Conservation (phyloP, 92 coral and sea anemone genomes). For the Siderastrea siderea region DNA sequence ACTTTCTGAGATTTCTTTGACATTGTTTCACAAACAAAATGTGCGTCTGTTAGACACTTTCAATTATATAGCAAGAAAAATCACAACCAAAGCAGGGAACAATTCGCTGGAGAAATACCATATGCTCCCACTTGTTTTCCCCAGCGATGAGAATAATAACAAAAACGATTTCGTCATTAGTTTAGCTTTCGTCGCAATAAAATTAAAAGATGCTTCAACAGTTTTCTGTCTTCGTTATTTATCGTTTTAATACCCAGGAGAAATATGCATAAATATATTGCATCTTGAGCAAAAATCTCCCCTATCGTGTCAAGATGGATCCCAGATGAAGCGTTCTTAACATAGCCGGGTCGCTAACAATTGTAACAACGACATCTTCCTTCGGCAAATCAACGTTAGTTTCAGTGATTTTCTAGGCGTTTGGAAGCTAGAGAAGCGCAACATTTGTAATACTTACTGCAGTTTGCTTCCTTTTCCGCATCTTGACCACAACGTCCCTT, state of each 20-base stretch:
- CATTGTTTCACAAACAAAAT: not conserved
- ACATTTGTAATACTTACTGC: slow-evolving; percentile 5
- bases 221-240: too few species aligned
- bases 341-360: not conserved
- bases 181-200: not conserved
- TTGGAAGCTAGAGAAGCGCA: not conserved
- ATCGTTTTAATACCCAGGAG: too few species aligned
- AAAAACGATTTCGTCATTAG: not conserved
- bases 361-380: not conserved
- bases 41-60: not conserved
- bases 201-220: too few species aligned
- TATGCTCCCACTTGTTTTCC: not conserved
- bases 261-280: not conserved
- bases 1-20: slow-evolving; percentile 18
- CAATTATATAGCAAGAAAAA: not conserved
- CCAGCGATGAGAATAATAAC: not conserved
- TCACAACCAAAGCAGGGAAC: not conserved
- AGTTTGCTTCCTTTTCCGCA: not conserved
- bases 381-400: not conserved
- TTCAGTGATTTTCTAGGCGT: not conserved
- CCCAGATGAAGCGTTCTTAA: not conserved
- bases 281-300: not conserved
- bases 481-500: not conserved
- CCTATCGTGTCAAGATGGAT: not conserved
- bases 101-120: slow-evolving; percentile 5